These are phyloP conservation scores for Drosophila diplacantha DNA, from an alignment of 2,888 invertebrate genomes.

Conservation along the genomic window DNA sequence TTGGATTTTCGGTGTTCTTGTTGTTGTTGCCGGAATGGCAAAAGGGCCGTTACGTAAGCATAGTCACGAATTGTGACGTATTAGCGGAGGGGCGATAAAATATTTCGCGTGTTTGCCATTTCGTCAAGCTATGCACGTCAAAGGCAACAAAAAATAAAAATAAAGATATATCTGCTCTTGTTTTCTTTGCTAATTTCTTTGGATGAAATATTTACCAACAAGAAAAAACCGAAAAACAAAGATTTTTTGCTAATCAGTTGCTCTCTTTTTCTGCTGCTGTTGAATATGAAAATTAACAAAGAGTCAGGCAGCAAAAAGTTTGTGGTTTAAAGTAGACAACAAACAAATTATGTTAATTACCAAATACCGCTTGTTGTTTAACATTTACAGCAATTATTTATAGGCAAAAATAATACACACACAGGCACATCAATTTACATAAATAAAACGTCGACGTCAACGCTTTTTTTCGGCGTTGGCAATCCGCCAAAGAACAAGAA, in stretches of 20 bases:
- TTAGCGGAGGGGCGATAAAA: conserved; percentile 64
- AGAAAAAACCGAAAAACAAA: not conserved
- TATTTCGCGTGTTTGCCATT: conserved; percentile 65
- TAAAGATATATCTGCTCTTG: conserved; percentile 20
- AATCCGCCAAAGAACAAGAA: conserved; percentile 18
- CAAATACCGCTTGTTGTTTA: conserved; percentile 4
- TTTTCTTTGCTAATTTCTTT: conserved; percentile 9
- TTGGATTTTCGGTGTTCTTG: not conserved
- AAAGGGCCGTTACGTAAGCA: conserved; percentile 55
- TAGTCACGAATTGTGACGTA: conserved; percentile 58
- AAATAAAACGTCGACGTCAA: conserved; percentile 19
- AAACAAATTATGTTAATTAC: conserved; percentile 8
- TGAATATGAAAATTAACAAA: not conserved
- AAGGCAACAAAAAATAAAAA: conserved; percentile 34
- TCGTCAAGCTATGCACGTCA: conserved; percentile 45
- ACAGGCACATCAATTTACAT: not conserved
- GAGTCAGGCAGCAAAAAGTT: not conserved
- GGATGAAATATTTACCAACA: not conserved
- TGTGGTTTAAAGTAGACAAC: not conserved
- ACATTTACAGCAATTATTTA: conserved; percentile 37
- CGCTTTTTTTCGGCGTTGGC: conserved; percentile 20
- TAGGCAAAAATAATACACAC: conserved; percentile 10
- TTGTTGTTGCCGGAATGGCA: not conserved
- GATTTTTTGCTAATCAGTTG: not conserved
- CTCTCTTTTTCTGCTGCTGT: not conserved